A percentile compares a stretch with the other conserved stretches of the same genome.
Evolutionary conservation across 1,140 invertebrate species (phyloP).

Genomic region (Anadara kagoshimensis): DNA sequence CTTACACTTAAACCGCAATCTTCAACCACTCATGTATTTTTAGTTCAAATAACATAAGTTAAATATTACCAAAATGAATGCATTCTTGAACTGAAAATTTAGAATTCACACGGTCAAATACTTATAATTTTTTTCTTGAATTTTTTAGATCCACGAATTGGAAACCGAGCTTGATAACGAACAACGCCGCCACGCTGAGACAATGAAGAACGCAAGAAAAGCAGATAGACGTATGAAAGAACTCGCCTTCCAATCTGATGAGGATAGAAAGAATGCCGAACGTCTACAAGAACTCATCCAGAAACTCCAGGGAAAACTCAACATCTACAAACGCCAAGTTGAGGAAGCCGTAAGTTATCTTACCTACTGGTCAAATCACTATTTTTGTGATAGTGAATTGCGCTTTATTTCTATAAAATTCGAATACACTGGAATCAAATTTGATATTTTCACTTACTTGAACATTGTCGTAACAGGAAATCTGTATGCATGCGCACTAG

Average conservation of each 20-base stretch:
- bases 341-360: conserved; percentile 90
- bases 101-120: background rate
- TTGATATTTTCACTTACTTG: too few species aligned
- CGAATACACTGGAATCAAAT: too few species aligned
- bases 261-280: conserved; percentile 97
- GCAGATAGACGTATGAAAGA: conserved; percentile 82
- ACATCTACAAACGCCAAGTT: conserved; percentile 99
- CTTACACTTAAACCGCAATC: too few species aligned
- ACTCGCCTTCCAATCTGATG: conserved; percentile 88
- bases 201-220: conserved; percentile 82
- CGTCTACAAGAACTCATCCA: conserved; percentile 98
- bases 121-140: background rate
- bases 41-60: too few species aligned
- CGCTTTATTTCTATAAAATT: too few species aligned
- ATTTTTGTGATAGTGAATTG: too few species aligned
- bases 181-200: conserved; percentile 91
- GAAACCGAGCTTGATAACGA: conserved; percentile 98
- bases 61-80: too few species aligned
- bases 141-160: conserved; percentile 79
- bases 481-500: too few species aligned
- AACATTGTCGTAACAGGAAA: too few species aligned
- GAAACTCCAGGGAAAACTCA: conserved; percentile 99
- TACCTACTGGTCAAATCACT: too few species aligned
- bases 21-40: too few species aligned
- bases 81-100: too few species aligned